These are phyloP conservation scores for Rhyzopertha dominica DNA, from an alignment of 1,140 invertebrate species.

Conservation along the genomic window DNA sequence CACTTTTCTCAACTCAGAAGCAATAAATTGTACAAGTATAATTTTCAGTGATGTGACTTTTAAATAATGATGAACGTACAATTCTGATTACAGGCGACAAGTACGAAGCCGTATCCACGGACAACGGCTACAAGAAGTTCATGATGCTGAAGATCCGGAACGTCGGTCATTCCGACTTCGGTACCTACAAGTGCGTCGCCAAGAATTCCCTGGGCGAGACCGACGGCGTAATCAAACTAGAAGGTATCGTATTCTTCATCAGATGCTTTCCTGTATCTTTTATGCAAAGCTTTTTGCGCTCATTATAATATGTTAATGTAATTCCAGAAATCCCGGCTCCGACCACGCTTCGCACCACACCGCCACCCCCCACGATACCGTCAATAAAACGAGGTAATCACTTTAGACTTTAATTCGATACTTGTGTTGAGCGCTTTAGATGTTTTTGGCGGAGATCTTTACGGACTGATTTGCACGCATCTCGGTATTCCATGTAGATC, in stretches of 20 bases:
- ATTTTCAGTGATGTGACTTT: too few relatives aligned
- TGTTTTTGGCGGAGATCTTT: too few relatives aligned
- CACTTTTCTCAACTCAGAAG: too few relatives aligned
- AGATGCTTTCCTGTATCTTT: neutral
- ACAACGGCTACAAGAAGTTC: conserved; percentile 79
- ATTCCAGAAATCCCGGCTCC: conserved; percentile 44
- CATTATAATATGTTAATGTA: conserved; percentile 17
- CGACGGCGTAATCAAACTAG: conserved; percentile 85
- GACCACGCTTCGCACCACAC: conserved; percentile 38
- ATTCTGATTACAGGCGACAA: conserved; percentile 66
- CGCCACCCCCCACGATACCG: conserved; percentile 28
- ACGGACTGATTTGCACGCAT: too few relatives aligned
- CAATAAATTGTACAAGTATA: too few relatives aligned
- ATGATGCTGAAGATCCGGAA: conserved; percentile 84
- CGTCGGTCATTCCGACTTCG: conserved; percentile 73
- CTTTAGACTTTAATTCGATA: too few relatives aligned
- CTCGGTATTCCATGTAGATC: conserved; percentile 1
- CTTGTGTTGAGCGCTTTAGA: too few relatives aligned
- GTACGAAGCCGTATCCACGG: conserved; percentile 72
- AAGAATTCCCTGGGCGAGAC: conserved; percentile 92
- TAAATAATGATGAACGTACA: neutral
- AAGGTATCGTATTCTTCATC: conserved; percentile 60
- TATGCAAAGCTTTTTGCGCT: neutral
- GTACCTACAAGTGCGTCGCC: conserved; percentile 86
- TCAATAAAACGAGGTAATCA: conserved; percentile 41